Base-by-base conservation (phyloP, 2,797 vertebrate species). In the Catostomus latipinnis region DNA sequence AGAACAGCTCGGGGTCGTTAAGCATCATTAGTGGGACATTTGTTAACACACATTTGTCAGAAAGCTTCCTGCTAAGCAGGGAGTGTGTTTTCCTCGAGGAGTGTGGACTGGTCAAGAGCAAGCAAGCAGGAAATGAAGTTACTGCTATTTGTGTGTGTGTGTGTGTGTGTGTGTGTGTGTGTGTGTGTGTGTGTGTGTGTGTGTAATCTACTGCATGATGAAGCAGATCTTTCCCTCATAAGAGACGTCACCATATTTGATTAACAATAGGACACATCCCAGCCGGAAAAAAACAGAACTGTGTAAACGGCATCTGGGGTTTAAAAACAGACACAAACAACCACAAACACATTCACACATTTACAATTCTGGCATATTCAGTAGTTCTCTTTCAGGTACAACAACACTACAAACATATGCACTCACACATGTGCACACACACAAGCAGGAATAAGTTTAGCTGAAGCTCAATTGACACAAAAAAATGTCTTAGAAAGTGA, bases 231-330 rank as follows among this genome's bases (percentile, higher is more conserved):
- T 88, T 90, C 87, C 89, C 87, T 90, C 83, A 87, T 88, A 90
- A 89, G 88, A 87, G 90, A 89, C 74, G 77, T 92, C 91, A 90
- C 89, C 91, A 82, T 88, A 88, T 93, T 91, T 92, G 91, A 93
- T 93, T 92, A 94, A 88, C 87, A 88, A 90, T 87, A 83, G 91
- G 88, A 93, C 93, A 93, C 87, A 92, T 91, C 90, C 91, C 86
- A 82, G 89, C 84, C 80, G 85, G 88, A 87, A 89, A 91, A 90
- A 84, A 91, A 90, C 83, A 87, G 87, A 89, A 87, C 85, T 78
- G 71, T 88, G 90, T 87, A 92, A 92, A 93, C 92, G 84, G 45
- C 86, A 90, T 86, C 83, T 86, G 83, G 86, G 78, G 77, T 76
- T 83, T 78, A 80, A 75, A 56, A 78, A 22, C 77, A 62, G 63